Conservation (phyloP, 1,140 invertebrate species). For the Caenorhabditis tropicalis region DNA sequence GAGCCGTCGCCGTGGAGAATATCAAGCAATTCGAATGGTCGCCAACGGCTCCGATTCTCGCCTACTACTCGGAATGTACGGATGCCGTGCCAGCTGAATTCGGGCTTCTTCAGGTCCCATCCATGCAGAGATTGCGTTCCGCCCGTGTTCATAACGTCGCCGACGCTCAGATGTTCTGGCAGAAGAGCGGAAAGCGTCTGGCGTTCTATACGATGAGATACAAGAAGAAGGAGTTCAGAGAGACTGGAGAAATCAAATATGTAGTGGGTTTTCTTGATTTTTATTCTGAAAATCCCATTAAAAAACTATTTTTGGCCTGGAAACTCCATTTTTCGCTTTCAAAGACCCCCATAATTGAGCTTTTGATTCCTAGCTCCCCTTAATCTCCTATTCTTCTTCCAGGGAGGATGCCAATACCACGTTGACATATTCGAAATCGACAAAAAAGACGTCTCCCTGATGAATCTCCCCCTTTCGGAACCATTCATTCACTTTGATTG, state of each 20-base stretch:
- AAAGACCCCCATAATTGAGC: too few relatives aligned
- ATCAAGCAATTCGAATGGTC: conserved; percentile 92
- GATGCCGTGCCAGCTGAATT: conserved; percentile 67
- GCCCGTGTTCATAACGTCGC: conserved; percentile 98
- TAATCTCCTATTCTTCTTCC: too few relatives aligned
- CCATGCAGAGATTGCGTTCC: conserved; percentile 86
- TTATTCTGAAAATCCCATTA: too few relatives aligned
- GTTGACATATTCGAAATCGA: conserved; percentile 92
- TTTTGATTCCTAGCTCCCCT: too few relatives aligned
- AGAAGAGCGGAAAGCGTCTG: conserved; percentile 88
- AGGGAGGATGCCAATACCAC: conserved; percentile 92
- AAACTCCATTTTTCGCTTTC: too few relatives aligned
- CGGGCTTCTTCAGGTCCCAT: conserved; percentile 73
- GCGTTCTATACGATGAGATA: conserved; percentile 98
- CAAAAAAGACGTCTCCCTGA: conserved; percentile 96
- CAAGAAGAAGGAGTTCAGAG: conserved; percentile 83
- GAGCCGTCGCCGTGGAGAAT: conserved; percentile 61
- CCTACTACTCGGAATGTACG: conserved; percentile 87
- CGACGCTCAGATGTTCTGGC: conserved; percentile 98
- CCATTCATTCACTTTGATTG: conserved; percentile 92
- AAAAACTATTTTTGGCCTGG: too few relatives aligned
- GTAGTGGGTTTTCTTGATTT: conserved; percentile 76
- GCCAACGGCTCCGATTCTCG: conserved; percentile 91
- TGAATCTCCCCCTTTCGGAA: conserved; percentile 79
- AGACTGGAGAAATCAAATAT: conserved; percentile 82